These are phyloP conservation scores for Melinaea menophilus DNA, from an alignment of 2,888 invertebrate genomes.

Conservation along the genomic window DNA sequence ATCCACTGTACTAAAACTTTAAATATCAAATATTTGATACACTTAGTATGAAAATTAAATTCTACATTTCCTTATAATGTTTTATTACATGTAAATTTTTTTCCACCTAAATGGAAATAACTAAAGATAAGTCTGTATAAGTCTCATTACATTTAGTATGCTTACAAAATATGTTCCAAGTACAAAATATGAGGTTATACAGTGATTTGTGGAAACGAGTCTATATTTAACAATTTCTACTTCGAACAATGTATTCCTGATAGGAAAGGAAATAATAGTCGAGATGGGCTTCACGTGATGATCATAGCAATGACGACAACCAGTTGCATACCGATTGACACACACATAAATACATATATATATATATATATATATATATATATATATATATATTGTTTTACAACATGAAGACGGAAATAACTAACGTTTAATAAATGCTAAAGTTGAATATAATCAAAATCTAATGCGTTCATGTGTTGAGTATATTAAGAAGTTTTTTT, in stretches of 20 bases:
- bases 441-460: too few relatives aligned
- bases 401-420: too few relatives aligned
- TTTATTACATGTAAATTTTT: too few relatives aligned
- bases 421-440: too few relatives aligned
- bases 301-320: conserved; percentile 18
- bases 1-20: conserved; percentile 4
- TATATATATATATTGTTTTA: not conserved
- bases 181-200: not conserved
- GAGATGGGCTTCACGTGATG: conserved; percentile 25
- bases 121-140: too few relatives aligned
- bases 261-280: conserved; percentile 31
- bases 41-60: too few relatives aligned
- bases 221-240: conserved; percentile 23
- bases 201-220: conserved; percentile 12
- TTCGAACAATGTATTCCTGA: conserved; percentile 24
- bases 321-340: conserved; percentile 10
- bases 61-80: too few relatives aligned
- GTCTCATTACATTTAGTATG: too few relatives aligned
- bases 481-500: too few relatives aligned
- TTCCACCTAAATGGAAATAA: too few relatives aligned
- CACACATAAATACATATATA: not conserved
- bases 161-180: not conserved
- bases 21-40: conserved; percentile 6
- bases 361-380: not conserved
- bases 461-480: too few relatives aligned